Conservation (phyloP, 2,888 invertebrate genomes). For the Alitta virens region DNA sequence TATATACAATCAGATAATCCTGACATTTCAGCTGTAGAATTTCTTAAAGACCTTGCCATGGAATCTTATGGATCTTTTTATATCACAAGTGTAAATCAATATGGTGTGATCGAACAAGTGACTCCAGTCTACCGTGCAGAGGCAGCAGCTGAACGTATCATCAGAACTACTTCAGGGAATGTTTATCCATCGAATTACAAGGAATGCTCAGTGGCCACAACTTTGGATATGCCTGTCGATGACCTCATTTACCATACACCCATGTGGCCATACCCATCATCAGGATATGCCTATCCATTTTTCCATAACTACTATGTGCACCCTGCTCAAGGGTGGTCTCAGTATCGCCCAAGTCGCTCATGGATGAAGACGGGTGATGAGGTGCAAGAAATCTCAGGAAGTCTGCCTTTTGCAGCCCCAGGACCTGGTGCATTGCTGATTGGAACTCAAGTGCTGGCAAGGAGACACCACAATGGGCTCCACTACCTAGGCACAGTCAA, state of each 20-base stretch:
- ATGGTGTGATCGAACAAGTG: constrained; percentile 49
- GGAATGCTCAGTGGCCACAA: constrained; percentile 13
- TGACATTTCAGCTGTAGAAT: constrained; percentile 44
- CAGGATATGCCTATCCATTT: background rate
- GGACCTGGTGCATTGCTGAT: constrained; percentile 52
- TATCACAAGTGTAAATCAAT: constrained; percentile 43
- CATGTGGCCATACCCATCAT: background rate
- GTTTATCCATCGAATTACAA: constrained; percentile 30
- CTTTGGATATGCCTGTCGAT: constrained; percentile 5
- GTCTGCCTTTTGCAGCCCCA: constrained; percentile 27
- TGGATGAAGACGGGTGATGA: constrained; percentile 43
- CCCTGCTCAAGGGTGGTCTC: constrained; percentile 25
- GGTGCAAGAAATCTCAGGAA: constrained; percentile 29
- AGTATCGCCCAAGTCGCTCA: constrained; percentile 43
- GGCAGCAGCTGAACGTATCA: constrained; percentile 38
- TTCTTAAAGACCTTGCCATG: constrained; percentile 49
- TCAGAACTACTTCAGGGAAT: constrained; percentile 44
- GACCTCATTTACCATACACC: constrained; percentile 3
- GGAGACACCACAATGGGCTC: constrained; percentile 51
- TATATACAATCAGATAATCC: constrained; percentile 45
- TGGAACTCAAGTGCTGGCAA: constrained; percentile 47
- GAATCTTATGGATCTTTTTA: constrained; percentile 54
- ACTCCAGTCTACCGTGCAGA: constrained; percentile 49
- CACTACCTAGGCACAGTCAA: constrained; percentile 53
- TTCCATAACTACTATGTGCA: constrained; percentile 20